A percentile compares a stretch with the other conserved stretches of the same genome.
phyloP scores from a whole-genome alignment of 2,797 vertebrate genomes.

The Semotilus atromaculatus region DNA sequence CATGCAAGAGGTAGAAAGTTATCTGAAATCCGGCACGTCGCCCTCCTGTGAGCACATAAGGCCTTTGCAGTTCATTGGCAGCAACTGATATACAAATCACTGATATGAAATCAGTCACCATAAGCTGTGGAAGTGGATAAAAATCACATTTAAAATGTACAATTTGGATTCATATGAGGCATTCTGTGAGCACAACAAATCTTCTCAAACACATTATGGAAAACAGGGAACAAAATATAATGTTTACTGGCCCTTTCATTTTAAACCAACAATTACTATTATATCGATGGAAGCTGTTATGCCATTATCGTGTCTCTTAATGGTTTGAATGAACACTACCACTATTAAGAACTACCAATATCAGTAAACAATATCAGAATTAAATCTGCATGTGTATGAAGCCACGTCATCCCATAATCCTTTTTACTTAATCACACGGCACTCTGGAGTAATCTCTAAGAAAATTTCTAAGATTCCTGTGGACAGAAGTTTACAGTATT shows the following conservation, averaged over 20 bases:
- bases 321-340: neutral
- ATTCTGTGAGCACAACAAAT: neutral
- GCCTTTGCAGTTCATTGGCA: constrained; percentile 1
- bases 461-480: neutral
- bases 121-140: constrained; percentile 6
- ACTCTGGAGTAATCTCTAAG: neutral
- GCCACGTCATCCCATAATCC: neutral
- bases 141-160: constrained; percentile 8
- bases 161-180: neutral
- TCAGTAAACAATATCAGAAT: neutral
- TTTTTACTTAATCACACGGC: neutral
- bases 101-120: constrained; percentile 19
- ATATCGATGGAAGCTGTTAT: neutral
- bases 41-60: constrained; percentile 12
- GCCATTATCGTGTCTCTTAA: neutral
- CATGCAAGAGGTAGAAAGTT: constrained; percentile 20
- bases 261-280: neutral
- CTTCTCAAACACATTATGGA: neutral
- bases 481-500: neutral
- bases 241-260: neutral
- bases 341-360: neutral
- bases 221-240: neutral
- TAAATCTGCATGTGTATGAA: neutral
- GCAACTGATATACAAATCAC: constrained; percentile 22
- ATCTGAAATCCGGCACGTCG: neutral